Conservation (phyloP, 2,113 vertebrate species). For the Cyrtonyx montezumae region DNA sequence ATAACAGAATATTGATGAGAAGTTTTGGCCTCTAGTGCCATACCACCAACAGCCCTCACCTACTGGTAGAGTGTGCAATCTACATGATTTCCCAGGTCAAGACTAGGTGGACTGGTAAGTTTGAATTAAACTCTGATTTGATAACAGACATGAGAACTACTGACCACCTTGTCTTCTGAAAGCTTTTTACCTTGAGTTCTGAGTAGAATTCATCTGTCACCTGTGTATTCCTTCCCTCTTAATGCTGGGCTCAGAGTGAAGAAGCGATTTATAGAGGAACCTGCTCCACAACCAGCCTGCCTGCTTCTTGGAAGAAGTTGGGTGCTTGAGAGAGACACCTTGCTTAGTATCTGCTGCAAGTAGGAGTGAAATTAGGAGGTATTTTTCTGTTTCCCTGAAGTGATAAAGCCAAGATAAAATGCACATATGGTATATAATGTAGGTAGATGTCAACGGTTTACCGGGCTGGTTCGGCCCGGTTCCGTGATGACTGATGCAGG, state of each 20-base stretch:
- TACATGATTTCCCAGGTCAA: not conserved
- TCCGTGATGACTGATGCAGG: too few relatives aligned
- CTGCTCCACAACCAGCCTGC: not conserved
- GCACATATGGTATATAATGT: not conserved
- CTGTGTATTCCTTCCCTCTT: not conserved
- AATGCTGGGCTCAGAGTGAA: not conserved
- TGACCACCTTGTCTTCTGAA: not conserved
- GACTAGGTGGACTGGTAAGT: not conserved
- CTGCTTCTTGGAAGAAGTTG: not conserved
- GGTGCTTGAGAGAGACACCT: not conserved
- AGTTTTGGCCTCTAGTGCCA: too few relatives aligned
- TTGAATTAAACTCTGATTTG: not conserved
- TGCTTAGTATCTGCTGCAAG: not conserved
- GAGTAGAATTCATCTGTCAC: not conserved
- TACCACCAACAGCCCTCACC: too few relatives aligned
- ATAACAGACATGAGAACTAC: not conserved
- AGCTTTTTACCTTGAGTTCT: not conserved
- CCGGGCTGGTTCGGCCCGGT: too few relatives aligned
- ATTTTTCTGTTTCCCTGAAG: not conserved
- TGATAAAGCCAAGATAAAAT: not conserved
- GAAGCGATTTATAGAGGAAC: not conserved
- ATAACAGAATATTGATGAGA: too few relatives aligned
- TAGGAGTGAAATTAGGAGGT: not conserved
- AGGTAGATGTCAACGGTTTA: too few relatives aligned
- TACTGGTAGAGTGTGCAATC: too few relatives aligned